Conservation (phyloP, 1,140 invertebrate genomes). For the Trichonephila clavata region DNA sequence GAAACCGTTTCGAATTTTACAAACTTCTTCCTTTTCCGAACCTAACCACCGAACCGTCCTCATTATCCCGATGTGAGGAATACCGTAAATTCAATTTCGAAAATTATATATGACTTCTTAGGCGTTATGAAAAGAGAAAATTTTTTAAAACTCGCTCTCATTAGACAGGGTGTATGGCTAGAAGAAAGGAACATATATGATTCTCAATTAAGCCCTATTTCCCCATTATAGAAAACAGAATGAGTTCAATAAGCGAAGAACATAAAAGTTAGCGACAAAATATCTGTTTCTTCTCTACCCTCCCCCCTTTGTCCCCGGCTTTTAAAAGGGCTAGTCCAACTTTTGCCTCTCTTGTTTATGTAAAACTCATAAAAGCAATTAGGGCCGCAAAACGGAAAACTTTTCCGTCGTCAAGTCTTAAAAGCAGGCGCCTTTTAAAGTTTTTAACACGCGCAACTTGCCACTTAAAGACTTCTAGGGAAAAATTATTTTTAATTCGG, state of each 20-base stretch:
- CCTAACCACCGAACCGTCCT: neutral
- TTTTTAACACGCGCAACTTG: slow-evolving; percentile 45
- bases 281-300: neutral
- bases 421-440: slow-evolving; percentile 23
- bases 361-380: slow-evolving; percentile 68
- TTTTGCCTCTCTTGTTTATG: slow-evolving; percentile 33
- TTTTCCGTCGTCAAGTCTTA: neutral
- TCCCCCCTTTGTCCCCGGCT: neutral
- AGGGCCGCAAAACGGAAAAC: slow-evolving; percentile 9
- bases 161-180: neutral
- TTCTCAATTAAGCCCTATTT: slow-evolving; percentile 41
- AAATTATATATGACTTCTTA: slow-evolving; percentile 12
- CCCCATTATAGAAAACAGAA: slow-evolving; percentile 37
- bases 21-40: neutral
- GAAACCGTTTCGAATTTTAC: neutral
- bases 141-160: neutral
- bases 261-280: slow-evolving; percentile 47
- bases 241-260: slow-evolving; percentile 27
- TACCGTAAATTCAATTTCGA: slow-evolving; percentile 35
- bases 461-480: slow-evolving; percentile 28
- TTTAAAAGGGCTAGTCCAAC: neutral
- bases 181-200: neutral
- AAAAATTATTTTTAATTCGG: slow-evolving; percentile 32
- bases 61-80: neutral
- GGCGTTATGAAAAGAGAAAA: neutral